A percentile compares a stretch with the other conserved stretches of the same genome.
Conservation (phyloP, 30 jellyfish, hydroid and myxozoan genomes). For the Aurelia aurita region DNA sequence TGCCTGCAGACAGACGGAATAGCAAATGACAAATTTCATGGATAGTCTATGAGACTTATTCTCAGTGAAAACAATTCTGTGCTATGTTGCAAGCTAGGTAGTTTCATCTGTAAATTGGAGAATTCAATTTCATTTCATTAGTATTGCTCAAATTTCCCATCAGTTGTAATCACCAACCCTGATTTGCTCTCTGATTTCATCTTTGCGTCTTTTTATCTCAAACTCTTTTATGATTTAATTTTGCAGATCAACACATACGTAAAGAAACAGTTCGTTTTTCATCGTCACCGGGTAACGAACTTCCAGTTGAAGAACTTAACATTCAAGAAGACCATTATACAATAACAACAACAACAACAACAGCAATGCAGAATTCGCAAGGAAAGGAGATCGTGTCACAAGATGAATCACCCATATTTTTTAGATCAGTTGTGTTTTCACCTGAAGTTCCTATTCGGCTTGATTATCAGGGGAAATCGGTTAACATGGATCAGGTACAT, state of each 20-base stretch:
- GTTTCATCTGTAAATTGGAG: too few species aligned
- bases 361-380: neutral
- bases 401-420: slow-evolving; percentile 71
- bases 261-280: slow-evolving; percentile 51
- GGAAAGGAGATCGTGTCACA: slow-evolving; percentile 31
- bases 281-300: slow-evolving; percentile 70
- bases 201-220: too few species aligned
- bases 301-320: slow-evolving; percentile 16
- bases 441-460: slow-evolving; percentile 99
- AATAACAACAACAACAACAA: neutral
- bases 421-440: slow-evolving; percentile 88
- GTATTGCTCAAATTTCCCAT: too few species aligned
- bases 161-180: too few species aligned
- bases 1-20: too few species aligned
- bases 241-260: slow-evolving; percentile 20
- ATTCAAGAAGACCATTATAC: slow-evolving; percentile 64
- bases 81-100: too few species aligned
- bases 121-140: too few species aligned
- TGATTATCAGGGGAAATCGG: slow-evolving; percentile 95
- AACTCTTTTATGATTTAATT: neutral
- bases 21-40: too few species aligned
- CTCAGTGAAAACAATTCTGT: too few species aligned
- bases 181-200: too few species aligned
- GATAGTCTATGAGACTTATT: too few species aligned
- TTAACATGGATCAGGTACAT: slow-evolving; percentile 90